These are phyloP conservation scores for Beris morrisii DNA, from an alignment of 2,888 invertebrate genomes.

Conservation along the genomic window DNA sequence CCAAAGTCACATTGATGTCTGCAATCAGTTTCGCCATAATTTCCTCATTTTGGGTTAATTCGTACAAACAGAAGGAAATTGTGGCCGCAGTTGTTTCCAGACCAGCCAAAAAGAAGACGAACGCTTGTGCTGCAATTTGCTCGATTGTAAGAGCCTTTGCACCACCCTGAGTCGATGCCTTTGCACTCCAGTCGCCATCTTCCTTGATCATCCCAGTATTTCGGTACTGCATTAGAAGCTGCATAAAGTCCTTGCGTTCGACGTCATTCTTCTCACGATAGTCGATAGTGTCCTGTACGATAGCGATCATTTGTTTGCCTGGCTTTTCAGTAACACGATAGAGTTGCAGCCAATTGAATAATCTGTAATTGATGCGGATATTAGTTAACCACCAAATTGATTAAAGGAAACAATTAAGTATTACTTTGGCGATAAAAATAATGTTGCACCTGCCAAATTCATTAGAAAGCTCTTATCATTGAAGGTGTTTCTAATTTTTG, in stretches of 20 bases:
- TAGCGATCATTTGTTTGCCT: constrained; percentile 34
- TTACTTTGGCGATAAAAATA: too few species aligned
- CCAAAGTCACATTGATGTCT: constrained; percentile 41
- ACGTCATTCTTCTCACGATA: constrained; percentile 47
- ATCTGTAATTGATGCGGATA: constrained; percentile 3
- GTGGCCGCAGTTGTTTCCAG: constrained; percentile 49
- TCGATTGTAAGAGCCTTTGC: neutral
- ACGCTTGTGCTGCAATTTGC: constrained; percentile 8
- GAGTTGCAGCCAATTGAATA: constrained; percentile 24
- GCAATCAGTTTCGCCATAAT: constrained; percentile 42
- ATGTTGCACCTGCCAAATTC: too few species aligned
- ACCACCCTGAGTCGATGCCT: neutral
- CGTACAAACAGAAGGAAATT: constrained; percentile 46
- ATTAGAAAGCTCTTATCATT: too few species aligned
- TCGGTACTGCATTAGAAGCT: constrained; percentile 48
- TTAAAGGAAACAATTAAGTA: too few species aligned
- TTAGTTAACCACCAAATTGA: too few species aligned
- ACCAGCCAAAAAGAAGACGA: constrained; percentile 40
- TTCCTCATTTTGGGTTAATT: constrained; percentile 46
- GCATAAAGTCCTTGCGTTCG: constrained; percentile 49
- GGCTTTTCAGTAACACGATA: neutral
- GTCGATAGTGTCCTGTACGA: constrained; percentile 49
- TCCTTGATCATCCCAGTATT: constrained; percentile 40
- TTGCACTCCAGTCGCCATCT: constrained; percentile 35
- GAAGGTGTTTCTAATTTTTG: too few species aligned